Conservation (phyloP, 2,797 vertebrate genomes). For the Mergus octosetaceus region DNA sequence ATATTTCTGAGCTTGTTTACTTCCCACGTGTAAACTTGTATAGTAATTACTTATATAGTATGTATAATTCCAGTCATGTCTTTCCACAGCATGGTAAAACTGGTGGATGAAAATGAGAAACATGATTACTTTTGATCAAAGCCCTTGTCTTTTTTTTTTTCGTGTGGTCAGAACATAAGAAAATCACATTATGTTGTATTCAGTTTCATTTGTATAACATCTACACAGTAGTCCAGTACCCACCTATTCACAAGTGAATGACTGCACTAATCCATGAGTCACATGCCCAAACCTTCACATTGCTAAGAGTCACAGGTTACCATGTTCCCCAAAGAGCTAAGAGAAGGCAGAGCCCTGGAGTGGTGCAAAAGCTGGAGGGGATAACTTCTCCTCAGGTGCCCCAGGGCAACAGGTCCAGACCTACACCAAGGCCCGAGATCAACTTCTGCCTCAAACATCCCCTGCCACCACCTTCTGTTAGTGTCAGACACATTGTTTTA, state of each 20-base stretch:
- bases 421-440: too few relatives aligned
- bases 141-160: not conserved
- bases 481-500: not conserved
- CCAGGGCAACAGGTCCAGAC: not conserved
- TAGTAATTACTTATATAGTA: not conserved
- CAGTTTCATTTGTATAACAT: not conserved
- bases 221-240: not conserved
- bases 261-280: not conserved
- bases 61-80: not conserved
- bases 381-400: not conserved
- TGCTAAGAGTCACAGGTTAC: rapidly evolving
- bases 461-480: not conserved
- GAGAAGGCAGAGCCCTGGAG: not conserved
- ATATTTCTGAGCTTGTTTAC: slow-evolving; percentile 5
- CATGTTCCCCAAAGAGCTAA: not conserved
- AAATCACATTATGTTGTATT: not conserved
- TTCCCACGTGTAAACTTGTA: not conserved
- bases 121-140: not conserved
- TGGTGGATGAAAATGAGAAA: not conserved
- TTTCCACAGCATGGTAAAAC: not conserved
- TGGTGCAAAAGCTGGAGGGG: not conserved
- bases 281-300: not conserved
- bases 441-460: not conserved
- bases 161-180: not conserved
- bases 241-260: not conserved